Evolutionary conservation across 2,113 vertebrate genomes (phyloP).

Genomic region (Lampris megalopsis): DNA sequence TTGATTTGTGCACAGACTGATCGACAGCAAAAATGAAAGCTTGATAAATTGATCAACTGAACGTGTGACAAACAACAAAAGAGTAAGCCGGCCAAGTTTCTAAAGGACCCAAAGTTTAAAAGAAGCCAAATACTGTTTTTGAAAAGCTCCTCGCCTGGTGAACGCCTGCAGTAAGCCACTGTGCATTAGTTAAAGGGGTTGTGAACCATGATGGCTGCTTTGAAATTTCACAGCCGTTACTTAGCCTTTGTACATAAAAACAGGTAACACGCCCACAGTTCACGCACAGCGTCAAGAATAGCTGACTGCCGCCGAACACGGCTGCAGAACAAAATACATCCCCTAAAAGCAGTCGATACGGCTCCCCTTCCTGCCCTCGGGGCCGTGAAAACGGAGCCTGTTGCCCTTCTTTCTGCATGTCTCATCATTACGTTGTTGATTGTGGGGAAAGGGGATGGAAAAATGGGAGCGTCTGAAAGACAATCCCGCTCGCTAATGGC

Average conservation of each 20-base stretch:
- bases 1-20: too few relatives aligned
- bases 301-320: conserved; percentile 20
- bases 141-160: neutral
- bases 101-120: neutral
- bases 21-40: too few relatives aligned
- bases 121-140: neutral
- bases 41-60: neutral
- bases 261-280: conserved; percentile 31
- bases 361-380: conserved; percentile 41
- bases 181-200: conserved; percentile 23
- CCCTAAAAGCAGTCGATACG: conserved; percentile 48
- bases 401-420: conserved; percentile 60
- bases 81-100: neutral
- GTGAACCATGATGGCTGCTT: conserved; percentile 27
- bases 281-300: conserved; percentile 25
- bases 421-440: conserved; percentile 76
- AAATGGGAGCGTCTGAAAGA: conserved; percentile 70
- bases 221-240: conserved; percentile 33
- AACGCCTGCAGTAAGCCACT: neutral
- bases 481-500: conserved; percentile 80
- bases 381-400: conserved; percentile 47
- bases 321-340: conserved; percentile 22
- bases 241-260: conserved; percentile 24
- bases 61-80: neutral
- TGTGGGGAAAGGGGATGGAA: conserved; percentile 59